Evolutionary conservation across 2,113 vertebrate species (phyloP).

Genomic region (Perca flavescens): DNA sequence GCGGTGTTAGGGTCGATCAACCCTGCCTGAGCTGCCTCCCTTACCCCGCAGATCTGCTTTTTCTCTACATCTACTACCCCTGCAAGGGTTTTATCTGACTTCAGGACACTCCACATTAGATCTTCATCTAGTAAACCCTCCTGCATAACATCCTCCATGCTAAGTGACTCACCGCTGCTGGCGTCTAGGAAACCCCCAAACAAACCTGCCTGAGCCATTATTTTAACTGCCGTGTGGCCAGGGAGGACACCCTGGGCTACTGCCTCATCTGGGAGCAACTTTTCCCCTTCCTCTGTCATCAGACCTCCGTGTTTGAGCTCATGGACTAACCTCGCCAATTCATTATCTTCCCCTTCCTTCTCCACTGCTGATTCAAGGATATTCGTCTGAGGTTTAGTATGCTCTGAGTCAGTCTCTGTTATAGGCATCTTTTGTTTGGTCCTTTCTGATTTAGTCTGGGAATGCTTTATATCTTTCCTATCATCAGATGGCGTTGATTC

Average conservation of each 20-base stretch:
- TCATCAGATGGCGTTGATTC: conserved; percentile 9
- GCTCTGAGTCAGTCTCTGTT: background rate
- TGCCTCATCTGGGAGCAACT: conserved; percentile 90
- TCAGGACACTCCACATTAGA: conserved; percentile 89
- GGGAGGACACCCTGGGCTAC: conserved; percentile 86
- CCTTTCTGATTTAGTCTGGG: conserved; percentile 8
- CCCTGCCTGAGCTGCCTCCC: conserved; percentile 88
- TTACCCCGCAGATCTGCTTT: conserved; percentile 84
- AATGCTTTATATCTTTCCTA: background rate
- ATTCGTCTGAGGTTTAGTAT: conserved; percentile 12
- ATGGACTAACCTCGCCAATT: conserved; percentile 80
- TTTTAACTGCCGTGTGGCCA: conserved; percentile 89
- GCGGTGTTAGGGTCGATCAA: conserved; percentile 89
- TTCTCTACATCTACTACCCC: conserved; percentile 89
- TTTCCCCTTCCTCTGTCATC: conserved; percentile 80
- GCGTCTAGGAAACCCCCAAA: conserved; percentile 94
- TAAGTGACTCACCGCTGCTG: conserved; percentile 83
- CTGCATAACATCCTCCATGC: conserved; percentile 87
- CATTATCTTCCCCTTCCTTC: conserved; percentile 59
- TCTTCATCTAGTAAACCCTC: conserved; percentile 92
- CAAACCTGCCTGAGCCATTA: conserved; percentile 89
- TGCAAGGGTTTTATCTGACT: conserved; percentile 89
- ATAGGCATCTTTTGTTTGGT: background rate
- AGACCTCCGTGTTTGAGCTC: conserved; percentile 89
- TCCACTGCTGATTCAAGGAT: conserved; percentile 23